These are phyloP conservation scores for Carabus problematicus DNA, from an alignment of 2,888 invertebrate species.

Conservation along the genomic window DNA sequence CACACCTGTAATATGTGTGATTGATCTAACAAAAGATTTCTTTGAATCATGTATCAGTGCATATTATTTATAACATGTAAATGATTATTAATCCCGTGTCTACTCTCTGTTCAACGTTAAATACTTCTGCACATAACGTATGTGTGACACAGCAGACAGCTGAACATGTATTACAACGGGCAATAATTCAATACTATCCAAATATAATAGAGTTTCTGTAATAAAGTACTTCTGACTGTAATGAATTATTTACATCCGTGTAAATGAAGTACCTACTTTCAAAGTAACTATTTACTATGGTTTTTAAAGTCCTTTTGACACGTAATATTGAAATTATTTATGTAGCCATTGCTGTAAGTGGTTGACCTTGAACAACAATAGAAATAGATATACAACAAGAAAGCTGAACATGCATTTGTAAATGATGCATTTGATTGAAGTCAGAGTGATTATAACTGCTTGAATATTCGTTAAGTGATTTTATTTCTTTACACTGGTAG, in stretches of 20 bases:
- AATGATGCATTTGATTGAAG: no score
- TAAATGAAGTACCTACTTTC: neutral
- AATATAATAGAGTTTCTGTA: no score
- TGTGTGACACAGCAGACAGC: conserved; percentile 5
- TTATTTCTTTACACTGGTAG: no score
- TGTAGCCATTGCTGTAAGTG: neutral
- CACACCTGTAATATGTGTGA: conserved; percentile 10
- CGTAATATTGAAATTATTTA: conserved; percentile 9
- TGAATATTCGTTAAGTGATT: no score
- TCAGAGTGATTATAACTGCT: no score
- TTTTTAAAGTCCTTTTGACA: conserved; percentile 11
- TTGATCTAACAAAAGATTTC: conserved; percentile 15
- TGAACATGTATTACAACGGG: conserved; percentile 1
- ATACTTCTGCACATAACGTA: neutral
- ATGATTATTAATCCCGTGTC: neutral
- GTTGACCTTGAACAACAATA: conserved; percentile 1
- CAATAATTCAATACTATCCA: neutral
- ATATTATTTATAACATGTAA: no score
- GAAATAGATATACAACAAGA: neutral
- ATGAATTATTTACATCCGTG: conserved; percentile 14
- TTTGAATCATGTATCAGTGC: neutral
- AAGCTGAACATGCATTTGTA: neutral
- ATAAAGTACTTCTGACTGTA: neutral
- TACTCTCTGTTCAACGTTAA: neutral
- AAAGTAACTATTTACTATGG: conserved; percentile 1